Percentiles rank a stretch among this genome's conserved stretches.
Evolutionary conservation across 2,797 vertebrate genomes (phyloP).

Genomic region (Acanthurus lineatus): DNA sequence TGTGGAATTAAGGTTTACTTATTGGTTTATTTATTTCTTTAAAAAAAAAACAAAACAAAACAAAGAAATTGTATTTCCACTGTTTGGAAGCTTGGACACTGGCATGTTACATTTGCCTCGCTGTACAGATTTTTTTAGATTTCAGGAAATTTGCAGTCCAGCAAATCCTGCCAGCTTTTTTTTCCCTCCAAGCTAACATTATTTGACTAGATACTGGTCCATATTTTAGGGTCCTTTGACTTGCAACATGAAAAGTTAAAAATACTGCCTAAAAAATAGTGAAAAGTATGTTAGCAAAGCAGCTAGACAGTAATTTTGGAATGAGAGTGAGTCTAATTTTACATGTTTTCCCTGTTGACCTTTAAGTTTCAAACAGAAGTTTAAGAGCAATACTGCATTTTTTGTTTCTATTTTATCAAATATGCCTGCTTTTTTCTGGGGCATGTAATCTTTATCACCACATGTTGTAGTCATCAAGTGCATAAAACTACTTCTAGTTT

Average conservation of each 20-base stretch:
- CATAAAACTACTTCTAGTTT: no score
- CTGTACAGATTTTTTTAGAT: background rate
- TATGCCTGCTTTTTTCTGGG: background rate
- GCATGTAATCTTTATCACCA: background rate
- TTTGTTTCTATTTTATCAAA: background rate
- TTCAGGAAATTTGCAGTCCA: background rate
- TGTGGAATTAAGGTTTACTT: no score
- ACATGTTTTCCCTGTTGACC: no score
- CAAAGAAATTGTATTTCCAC: background rate
- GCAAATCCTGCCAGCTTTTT: background rate
- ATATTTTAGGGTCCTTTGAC: background rate
- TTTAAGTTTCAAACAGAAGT: no score
- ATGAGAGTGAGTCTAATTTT: no score
- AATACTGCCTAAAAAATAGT: background rate
- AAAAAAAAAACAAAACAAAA: no score
- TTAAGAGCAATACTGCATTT: background rate
- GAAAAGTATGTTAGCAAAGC: background rate
- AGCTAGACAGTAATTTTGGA: no score
- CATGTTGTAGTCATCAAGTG: no score
- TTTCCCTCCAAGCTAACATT: background rate
- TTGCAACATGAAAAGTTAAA: background rate
- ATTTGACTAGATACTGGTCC: background rate
- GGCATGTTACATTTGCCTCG: background rate
- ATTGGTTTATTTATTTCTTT: no score
- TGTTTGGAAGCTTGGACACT: background rate